A percentile compares a stretch with the other conserved stretches of the same genome.
Conservation (phyloP, 2,113 vertebrate genomes). For the Tyto alba region DNA sequence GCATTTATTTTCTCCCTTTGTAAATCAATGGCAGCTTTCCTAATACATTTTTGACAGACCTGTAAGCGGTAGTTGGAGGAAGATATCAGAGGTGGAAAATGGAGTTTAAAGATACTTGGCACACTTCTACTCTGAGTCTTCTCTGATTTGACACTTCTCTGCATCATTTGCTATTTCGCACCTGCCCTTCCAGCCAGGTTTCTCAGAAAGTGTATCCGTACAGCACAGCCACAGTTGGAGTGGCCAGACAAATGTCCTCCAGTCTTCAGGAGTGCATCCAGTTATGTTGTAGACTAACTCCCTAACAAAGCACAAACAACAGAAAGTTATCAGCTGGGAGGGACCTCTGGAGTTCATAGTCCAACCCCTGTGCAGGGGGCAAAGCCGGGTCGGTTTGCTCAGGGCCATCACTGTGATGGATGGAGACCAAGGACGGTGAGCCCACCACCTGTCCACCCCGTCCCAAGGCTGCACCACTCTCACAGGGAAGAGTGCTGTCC, state of each 20-base stretch:
- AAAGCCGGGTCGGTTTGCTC: neutral
- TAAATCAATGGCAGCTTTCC: neutral
- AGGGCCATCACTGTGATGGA: neutral
- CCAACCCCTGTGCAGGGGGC: neutral
- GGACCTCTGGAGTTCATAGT: neutral
- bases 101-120: neutral
- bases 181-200: neutral
- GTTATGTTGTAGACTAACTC: neutral
- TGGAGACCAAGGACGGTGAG: neutral
- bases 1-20: neutral
- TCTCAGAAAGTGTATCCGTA: neutral
- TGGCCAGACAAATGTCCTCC: neutral
- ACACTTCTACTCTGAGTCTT: neutral
- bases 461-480: neutral
- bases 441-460: neutral
- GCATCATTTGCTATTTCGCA: neutral
- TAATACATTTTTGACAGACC: neutral
- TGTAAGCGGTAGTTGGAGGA: neutral
- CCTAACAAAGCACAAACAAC: neutral
- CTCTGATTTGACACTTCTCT: neutral
- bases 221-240: neutral
- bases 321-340: neutral
- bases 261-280: neutral
- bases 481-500: neutral
- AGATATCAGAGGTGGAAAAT: neutral